A percentile compares a stretch with the other conserved stretches of the same genome.
phyloP scores from a whole-genome alignment of 1,140 invertebrate species.

The Penaeus japonicus region DNA sequence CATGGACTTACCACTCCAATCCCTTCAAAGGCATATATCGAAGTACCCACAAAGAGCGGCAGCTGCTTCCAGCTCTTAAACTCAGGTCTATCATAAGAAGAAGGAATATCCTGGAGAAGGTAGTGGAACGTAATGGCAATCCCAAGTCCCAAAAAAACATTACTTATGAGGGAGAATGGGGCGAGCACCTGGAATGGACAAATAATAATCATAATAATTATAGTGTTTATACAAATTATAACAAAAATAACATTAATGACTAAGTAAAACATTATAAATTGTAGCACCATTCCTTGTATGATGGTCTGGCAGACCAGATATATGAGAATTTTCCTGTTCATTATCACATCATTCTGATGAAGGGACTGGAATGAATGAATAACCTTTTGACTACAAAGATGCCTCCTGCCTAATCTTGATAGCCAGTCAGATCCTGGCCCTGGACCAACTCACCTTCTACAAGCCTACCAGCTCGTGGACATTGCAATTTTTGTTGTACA shows the following conservation, averaged over 20 bases:
- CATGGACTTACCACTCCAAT: slow-evolving; percentile 75
- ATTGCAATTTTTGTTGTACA: no score
- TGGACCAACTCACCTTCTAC: no score
- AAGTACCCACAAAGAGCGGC: slow-evolving; percentile 86
- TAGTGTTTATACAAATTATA: no score
- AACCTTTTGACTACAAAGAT: no score
- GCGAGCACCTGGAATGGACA: slow-evolving; percentile 73
- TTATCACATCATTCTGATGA: no score
- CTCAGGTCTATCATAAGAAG: slow-evolving; percentile 70
- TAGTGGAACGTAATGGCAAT: slow-evolving; percentile 81
- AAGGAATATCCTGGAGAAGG: slow-evolving; percentile 78
- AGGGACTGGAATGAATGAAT: no score
- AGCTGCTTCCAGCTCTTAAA: slow-evolving; percentile 75
- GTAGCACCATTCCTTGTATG: no score
- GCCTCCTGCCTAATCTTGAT: no score
- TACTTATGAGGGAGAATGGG: slow-evolving; percentile 81
- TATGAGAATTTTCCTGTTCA: no score
- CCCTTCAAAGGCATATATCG: slow-evolving; percentile 86
- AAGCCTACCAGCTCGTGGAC: no score
- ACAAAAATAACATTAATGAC: neutral
- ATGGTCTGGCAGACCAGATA: no score
- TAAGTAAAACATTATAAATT: neutral
- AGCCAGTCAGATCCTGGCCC: no score
- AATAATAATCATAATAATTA: neutral
- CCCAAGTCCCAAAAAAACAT: slow-evolving; percentile 75